Percentiles rank a stretch among this genome's conserved stretches.
phyloP scores from a whole-genome alignment of 64 coral and sea anemone species.

The Catalaphyllia jardinei region DNA sequence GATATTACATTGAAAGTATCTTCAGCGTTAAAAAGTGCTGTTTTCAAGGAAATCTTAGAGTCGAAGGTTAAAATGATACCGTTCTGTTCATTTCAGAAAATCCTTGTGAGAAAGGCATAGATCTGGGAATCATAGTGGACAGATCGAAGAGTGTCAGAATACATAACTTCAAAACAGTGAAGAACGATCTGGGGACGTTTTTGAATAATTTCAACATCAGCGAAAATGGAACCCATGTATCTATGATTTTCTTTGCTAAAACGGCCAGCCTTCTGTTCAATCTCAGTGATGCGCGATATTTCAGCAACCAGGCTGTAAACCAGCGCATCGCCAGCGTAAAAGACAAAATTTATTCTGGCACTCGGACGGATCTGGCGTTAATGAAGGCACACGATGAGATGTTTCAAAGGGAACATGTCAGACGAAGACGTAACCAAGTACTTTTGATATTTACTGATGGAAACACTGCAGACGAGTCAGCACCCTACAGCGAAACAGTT shows the following conservation, averaged over 20 bases:
- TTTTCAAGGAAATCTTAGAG: too few relatives aligned
- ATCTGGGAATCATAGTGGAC: slow-evolving; percentile 43
- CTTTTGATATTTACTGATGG: slow-evolving; percentile 25
- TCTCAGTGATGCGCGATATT: neutral
- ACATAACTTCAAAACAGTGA: neutral
- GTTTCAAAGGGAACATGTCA: neutral
- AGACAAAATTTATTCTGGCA: neutral
- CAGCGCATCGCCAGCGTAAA: neutral
- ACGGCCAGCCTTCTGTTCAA: neutral
- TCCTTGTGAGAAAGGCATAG: slow-evolving; percentile 4
- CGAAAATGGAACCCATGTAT: neutral
- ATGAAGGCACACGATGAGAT: slow-evolving; percentile 27
- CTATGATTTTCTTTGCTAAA: slow-evolving; percentile 13
- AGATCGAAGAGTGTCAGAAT: slow-evolving; percentile 15
- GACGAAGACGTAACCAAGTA: neutral
- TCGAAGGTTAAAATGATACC: neutral
- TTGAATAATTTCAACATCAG: slow-evolving; percentile 19
- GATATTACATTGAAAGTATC: too few relatives aligned
- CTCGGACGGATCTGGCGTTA: neutral
- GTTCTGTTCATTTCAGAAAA: neutral
- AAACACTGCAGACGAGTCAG: neutral
- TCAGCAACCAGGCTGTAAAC: slow-evolving; percentile 20
- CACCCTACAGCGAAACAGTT: slow-evolving; percentile 25
- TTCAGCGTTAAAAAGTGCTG: too few relatives aligned
- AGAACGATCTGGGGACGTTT: neutral